Base-by-base conservation (phyloP, 1,140 invertebrate species). In the Drosophila nannoptera region DNA sequence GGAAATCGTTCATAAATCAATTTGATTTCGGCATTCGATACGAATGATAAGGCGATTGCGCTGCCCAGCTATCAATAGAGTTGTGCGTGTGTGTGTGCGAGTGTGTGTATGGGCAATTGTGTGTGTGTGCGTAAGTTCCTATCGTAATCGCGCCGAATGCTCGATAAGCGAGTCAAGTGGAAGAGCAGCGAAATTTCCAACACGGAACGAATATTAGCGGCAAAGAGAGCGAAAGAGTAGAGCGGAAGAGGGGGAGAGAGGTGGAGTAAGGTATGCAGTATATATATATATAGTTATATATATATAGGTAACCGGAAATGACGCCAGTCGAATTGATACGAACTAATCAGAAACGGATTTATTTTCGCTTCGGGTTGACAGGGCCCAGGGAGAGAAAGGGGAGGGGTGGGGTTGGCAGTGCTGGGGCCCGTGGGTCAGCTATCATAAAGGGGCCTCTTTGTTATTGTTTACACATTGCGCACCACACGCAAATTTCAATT, bases 1-100 rank as follows among this genome's bases (percentile, higher is more conserved):
- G 73, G 76, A 86, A 86, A 86, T 86, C 81, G 78, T 75, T 77
- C 67, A 87, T 86, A 86, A 86, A 86, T 86, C 81, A 86, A 86
- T 86, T 86, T 75, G 81, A 84, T 84, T 81, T 75, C 36, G 40
- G 42, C 48, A 45, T 36, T 36, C 56, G 80, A 86, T 84, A 82
- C 46, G 16, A 72, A 52, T 80, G 77, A 80, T 80, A 83, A 76
- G 48, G 52, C 11, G 43, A 53, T 36, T 38, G 54, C 67, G 53
- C 53, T 33, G 40, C 60, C 42, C 22, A 38, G 43, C 64, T 69
- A 81, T 72, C 49, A 36, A 65, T 36, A 61, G 33, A 36, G 49
- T 22, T 32, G 14, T 49, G 42, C 55, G 46, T 33, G 12, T 36
- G 9, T 55, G 9, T 53, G 42, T 54, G 43, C 61, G 31, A 68